Percentiles rank a stretch among this genome's conserved stretches.
Evolutionary conservation across 2,113 vertebrate genomes (phyloP).

Genomic region (Callipepla squamata): DNA sequence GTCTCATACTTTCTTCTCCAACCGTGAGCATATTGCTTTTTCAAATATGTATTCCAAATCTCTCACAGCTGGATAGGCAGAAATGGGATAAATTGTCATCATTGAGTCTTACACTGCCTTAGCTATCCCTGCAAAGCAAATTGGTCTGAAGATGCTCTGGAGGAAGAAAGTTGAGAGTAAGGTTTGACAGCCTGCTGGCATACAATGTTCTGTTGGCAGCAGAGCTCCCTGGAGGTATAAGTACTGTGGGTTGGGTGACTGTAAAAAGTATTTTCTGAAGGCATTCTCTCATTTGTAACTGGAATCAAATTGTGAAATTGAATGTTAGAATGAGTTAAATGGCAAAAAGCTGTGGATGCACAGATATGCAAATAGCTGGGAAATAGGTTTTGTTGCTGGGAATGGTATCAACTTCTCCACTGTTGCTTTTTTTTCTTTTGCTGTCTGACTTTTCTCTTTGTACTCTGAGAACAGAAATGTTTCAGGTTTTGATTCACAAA

Average conservation of each 20-base stretch:
- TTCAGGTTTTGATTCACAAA: neutral
- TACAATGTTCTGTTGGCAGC: neutral
- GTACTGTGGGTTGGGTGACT: neutral
- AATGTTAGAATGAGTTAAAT: neutral
- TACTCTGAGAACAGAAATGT: neutral
- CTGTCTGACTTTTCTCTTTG: neutral
- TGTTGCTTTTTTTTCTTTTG: neutral
- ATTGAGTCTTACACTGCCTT: neutral
- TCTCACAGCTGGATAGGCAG: neutral
- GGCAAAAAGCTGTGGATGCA: neutral
- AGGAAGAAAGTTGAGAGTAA: neutral
- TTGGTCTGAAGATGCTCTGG: neutral
- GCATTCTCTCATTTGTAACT: neutral
- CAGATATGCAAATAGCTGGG: neutral
- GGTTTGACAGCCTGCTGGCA: neutral
- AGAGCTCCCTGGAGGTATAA: neutral
- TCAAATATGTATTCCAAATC: neutral
- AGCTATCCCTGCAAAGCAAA: neutral
- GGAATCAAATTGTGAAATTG: neutral
- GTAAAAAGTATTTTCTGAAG: neutral
- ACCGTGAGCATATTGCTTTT: neutral
- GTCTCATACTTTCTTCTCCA: neutral
- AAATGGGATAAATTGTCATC: neutral
- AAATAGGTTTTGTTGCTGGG: neutral
- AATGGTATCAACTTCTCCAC: neutral